A percentile compares a stretch with the other conserved stretches of the same genome.
phyloP scores from a whole-genome alignment of 1,140 invertebrate genomes.

The Scaptomyza hsui region DNA sequence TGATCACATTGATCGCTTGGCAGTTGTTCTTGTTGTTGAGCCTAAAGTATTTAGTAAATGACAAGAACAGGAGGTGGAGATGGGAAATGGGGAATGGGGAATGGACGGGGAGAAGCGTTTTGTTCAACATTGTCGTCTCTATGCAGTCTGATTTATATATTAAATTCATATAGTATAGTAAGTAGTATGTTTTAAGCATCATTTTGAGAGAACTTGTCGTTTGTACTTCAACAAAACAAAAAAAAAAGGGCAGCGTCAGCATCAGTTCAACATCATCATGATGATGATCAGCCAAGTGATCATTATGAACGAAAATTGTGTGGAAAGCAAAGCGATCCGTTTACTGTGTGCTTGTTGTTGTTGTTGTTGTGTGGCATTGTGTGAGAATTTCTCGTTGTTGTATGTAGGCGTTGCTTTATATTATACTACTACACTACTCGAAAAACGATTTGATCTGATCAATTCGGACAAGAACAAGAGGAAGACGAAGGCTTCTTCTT shows the following conservation, averaged over 20 bases:
- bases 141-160: slow-evolving; percentile 77
- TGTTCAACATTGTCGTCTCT: slow-evolving; percentile 36
- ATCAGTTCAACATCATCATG: slow-evolving; percentile 56
- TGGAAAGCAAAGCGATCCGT: slow-evolving; percentile 44
- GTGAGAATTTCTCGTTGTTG: slow-evolving; percentile 34
- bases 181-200: slow-evolving; percentile 52
- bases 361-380: slow-evolving; percentile 13
- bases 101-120: neutral
- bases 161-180: slow-evolving; percentile 54
- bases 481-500: slow-evolving; percentile 1
- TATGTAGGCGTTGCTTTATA: slow-evolving; percentile 25
- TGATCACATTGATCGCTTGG: slow-evolving; percentile 76
- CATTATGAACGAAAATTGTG: slow-evolving; percentile 39
- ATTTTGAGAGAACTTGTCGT: slow-evolving; percentile 64
- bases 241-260: slow-evolving; percentile 20
- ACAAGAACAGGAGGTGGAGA: slow-evolving; percentile 24
- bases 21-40: slow-evolving; percentile 38
- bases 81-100: neutral
- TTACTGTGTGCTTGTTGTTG: slow-evolving; percentile 7
- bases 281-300: neutral
- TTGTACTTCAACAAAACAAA: slow-evolving; percentile 58
- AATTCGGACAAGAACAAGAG: slow-evolving; percentile 1
- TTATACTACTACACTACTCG: slow-evolving; percentile 14
- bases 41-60: slow-evolving; percentile 76
- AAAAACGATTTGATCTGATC: slow-evolving; percentile 22